These are phyloP conservation scores for Anniella stebbinsi DNA, from an alignment of 2,797 vertebrate species.

Conservation along the genomic window DNA sequence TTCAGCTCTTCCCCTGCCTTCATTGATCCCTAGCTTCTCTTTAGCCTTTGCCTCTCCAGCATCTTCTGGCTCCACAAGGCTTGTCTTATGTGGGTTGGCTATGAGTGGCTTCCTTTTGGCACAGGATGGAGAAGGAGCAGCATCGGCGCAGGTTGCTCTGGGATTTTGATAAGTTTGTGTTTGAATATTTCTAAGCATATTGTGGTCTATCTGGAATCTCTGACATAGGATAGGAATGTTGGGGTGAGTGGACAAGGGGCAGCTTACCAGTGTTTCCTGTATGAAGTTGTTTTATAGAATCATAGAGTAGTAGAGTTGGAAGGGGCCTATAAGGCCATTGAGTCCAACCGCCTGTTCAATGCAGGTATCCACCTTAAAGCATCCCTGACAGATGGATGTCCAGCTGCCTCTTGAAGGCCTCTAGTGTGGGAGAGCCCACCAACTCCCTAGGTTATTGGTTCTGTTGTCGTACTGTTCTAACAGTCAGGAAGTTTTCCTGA, in stretches of 20 bases:
- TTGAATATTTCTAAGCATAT: too few relatives aligned
- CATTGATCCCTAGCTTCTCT: background rate
- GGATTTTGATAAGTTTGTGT: background rate
- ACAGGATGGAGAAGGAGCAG: background rate
- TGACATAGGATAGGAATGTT: background rate
- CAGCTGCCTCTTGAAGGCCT: too few relatives aligned
- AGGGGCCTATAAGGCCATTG: too few relatives aligned
- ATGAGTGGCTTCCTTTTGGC: background rate
- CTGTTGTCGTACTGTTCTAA: too few relatives aligned
- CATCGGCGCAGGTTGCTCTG: background rate
- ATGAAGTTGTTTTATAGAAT: background rate
- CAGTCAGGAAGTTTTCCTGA: too few relatives aligned
- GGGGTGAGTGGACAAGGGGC: background rate
- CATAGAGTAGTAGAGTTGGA: too few relatives aligned
- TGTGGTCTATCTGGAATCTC: background rate
- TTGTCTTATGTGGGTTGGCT: background rate
- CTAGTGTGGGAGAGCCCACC: too few relatives aligned
- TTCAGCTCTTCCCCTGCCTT: background rate
- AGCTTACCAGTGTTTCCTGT: too few relatives aligned
- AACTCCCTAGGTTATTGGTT: too few relatives aligned
- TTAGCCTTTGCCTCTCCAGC: background rate
- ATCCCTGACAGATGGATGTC: too few relatives aligned
- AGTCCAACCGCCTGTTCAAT: too few relatives aligned
- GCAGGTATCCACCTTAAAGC: too few relatives aligned
- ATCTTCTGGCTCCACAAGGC: background rate